These are phyloP conservation scores for Pterobdella sp. DNA, from an alignment of 2,888 invertebrate species.

Conservation along the genomic window DNA sequence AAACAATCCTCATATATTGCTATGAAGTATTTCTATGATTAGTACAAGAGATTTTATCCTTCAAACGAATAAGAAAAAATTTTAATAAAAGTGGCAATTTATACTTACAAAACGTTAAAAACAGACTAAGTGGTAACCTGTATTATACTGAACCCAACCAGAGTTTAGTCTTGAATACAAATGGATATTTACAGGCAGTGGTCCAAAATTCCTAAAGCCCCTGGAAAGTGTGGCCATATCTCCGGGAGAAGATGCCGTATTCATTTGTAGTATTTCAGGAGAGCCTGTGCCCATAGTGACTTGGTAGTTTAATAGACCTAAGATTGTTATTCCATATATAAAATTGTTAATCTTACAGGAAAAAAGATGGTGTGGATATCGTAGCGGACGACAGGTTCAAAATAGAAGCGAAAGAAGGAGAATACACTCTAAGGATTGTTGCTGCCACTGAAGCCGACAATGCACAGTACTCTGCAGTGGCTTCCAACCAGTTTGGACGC, in stretches of 20 bases:
- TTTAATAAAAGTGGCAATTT: too few species aligned
- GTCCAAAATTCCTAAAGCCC: slow-evolving; percentile 5
- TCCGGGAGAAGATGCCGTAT: slow-evolving; percentile 2
- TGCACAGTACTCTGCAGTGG: slow-evolving; percentile 20
- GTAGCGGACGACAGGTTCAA: slow-evolving; percentile 4
- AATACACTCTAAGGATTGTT: background rate
- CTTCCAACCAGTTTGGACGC: slow-evolving; percentile 18
- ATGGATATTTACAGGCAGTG: background rate
- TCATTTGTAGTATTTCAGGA: slow-evolving; percentile 12
- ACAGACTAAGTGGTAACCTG: too few species aligned
- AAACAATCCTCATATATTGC: too few species aligned
- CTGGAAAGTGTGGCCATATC: slow-evolving; percentile 4
- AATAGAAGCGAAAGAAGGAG: background rate
- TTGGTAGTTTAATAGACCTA: background rate
- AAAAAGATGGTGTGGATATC: slow-evolving; percentile 1
- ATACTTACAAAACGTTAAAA: too few species aligned
- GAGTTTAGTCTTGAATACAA: too few species aligned
- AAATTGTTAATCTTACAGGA: background rate
- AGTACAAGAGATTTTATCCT: too few species aligned
- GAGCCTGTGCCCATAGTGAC: slow-evolving; percentile 8
- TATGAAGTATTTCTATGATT: too few species aligned
- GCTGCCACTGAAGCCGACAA: background rate
- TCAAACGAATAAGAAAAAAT: too few species aligned
- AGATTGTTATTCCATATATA: background rate
- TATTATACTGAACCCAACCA: too few species aligned